These are phyloP conservation scores for Rhorus exstirpatorius DNA, from an alignment of 2,888 invertebrate genomes.

Conservation along the genomic window DNA sequence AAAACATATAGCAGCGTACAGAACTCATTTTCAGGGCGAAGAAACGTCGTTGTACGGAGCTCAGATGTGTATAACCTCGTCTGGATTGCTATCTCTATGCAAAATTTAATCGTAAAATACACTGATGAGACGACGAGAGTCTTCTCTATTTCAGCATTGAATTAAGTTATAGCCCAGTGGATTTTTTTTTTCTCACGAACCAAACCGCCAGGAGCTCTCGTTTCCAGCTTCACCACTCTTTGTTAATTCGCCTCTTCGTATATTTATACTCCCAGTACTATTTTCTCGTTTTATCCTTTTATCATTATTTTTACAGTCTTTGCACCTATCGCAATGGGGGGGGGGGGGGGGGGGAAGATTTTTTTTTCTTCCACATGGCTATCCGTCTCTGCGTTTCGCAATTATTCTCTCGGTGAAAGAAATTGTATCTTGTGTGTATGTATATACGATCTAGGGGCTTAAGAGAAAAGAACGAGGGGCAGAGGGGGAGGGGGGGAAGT, in stretches of 20 bases:
- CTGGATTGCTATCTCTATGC: neutral
- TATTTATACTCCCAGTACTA: neutral
- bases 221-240: neutral
- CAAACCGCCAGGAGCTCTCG: neutral
- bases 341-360: too few species aligned
- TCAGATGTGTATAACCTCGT: neutral
- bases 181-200: neutral
- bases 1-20: neutral
- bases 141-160: neutral
- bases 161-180: too few species aligned
- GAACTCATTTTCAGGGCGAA: conserved; percentile 1
- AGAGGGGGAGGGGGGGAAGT: neutral
- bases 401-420: conserved; percentile 53
- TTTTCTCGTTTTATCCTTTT: neutral
- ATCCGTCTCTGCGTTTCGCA: conserved; percentile 10
- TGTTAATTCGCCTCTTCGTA: conserved; percentile 11
- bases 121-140: neutral
- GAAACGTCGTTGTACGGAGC: neutral
- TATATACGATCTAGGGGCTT: conserved; percentile 30
- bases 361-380: neutral
- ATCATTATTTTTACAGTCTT: neutral
- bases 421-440: conserved; percentile 58
- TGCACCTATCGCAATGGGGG: neutral
- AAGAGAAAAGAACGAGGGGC: conserved; percentile 24
- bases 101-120: neutral